phyloP scores from a whole-genome alignment of 2,797 vertebrate species.

The Percopsis omiscomaycus region DNA sequence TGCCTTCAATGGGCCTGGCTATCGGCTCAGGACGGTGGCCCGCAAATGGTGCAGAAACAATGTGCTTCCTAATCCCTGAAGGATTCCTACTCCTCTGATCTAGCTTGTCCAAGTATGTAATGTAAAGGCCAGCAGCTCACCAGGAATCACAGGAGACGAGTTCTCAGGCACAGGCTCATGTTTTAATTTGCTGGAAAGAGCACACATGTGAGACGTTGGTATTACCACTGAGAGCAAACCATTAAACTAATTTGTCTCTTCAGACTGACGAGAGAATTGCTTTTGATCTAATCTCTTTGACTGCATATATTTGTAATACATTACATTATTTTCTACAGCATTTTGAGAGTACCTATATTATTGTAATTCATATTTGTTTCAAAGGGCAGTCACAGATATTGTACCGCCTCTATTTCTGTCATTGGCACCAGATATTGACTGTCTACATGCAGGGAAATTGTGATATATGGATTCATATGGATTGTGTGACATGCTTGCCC shows the following conservation, averaged over 20 bases:
- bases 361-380: background rate
- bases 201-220: too few relatives aligned
- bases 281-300: conserved; percentile 22
- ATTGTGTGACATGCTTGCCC: background rate
- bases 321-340: too few relatives aligned
- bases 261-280: conserved; percentile 14
- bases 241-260: conserved; percentile 27
- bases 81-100: conserved; percentile 76
- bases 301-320: too few relatives aligned
- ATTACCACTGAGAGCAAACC: conserved; percentile 17
- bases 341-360: too few relatives aligned
- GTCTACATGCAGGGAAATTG: background rate
- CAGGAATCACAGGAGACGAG: conserved; percentile 62
- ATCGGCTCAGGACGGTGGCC: conserved; percentile 64
- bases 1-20: conserved; percentile 52
- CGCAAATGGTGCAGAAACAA: conserved; percentile 68
- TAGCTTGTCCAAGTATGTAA: conserved; percentile 65
- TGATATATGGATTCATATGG: too few relatives aligned
- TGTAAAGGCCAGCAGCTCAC: conserved; percentile 63
- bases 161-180: conserved; percentile 56
- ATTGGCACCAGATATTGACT: background rate
- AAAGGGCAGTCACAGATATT: conserved; percentile 1
- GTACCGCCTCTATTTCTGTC: background rate
- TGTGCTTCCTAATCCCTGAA: conserved; percentile 76
- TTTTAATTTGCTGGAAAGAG: conserved; percentile 63